Base-by-base conservation (phyloP, 2,797 vertebrate species). In the Gadopsis bispinosus region DNA sequence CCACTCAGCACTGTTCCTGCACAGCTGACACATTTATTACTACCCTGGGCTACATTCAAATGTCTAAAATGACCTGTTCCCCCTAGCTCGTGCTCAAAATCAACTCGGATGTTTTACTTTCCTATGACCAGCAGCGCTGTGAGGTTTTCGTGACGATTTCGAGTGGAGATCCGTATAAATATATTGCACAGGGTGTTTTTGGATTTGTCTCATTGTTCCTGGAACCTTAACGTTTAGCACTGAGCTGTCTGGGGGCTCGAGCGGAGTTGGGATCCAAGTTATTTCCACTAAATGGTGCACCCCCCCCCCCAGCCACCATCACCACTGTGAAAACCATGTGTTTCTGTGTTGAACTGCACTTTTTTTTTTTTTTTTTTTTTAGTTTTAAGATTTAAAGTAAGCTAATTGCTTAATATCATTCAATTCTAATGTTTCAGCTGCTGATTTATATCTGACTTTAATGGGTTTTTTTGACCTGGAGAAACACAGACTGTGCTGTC, bases 1-100 rank as follows among this genome's bases (percentile, higher is more conserved):
- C 89, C 76, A 93, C 89, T 94, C 91, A 92, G 93, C 91, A 91
- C 81, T 61, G 81, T 84, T 92, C 70, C 78, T 85, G 79, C 81
- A 19, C 64, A 53, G 79, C 77, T 1, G 59, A 89, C 84, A 89
- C 75, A 68, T 91, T 89, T 83, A 88, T 80, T 33, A 54, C 70
- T 22, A 58, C 50, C 8, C 35, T 45, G 29, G 22, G 43, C 54
- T 50, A 20, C 64, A 10, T 56, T 84, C 10, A 31, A 71, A 51
- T 7, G 20, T 37, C 48, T 68, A 35, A 54, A 48, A 47, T 56
- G 1, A 74, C 35, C 59, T 12, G 72, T 75, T 50, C 5, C 51
- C 33, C 33, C 3, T 1, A 67, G 19, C 22, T 75, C 61, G 0
- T 19, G 31, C 65, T 62, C 8, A 64, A 22, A n/a, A 64, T 45